Evolutionary conservation across 2,797 vertebrate genomes (phyloP), one percentile per base, ranked within the genome.

Genomic region (Novumbra hubbsi): DNA sequence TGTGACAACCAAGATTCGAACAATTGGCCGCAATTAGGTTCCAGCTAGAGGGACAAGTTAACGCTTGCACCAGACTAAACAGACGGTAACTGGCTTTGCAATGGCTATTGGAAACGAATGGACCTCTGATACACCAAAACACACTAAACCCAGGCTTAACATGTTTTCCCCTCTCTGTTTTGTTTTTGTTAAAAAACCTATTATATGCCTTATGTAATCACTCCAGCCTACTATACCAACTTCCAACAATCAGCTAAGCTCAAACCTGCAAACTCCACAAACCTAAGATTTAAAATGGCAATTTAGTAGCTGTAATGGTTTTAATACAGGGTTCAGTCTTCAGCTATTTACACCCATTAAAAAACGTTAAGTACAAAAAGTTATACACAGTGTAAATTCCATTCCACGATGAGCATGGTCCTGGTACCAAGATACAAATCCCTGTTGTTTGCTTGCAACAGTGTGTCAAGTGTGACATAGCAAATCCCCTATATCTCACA

Each of bases 261-360:
- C 16, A 49, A 2, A 49, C 11, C 17, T n/a, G 8, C 19, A 7
- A 55, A 55, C 52, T 9, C 6, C n/a, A 55, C 21, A 60, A 60
- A 60, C 4, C 21, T 60, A 24, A 21, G 11, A 24, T 60, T 24
- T 24, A 24, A 60, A 24, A 60, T 12, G 9, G 41, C 1, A 45
- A 45, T 67, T 67, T 67, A 6, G 48, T 27, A 24, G 21, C 21
- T 24, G 55, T 60, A 60, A 60, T 60, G 12, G 60, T 70, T 88
- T 88, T 85, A 88, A 84, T 86, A 72, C 75, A 83, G 55, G 68
- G 28, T 83, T 88, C 80, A 80, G 62, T 83, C 75, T 81, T 70
- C 21, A 27, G 21, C 60, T 82, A 88, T 88, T 82, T 80, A 88
- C 79, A 88, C 45, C 77, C 65, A 60, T 45, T 76, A 82, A 76